Evolutionary conservation across 2,888 invertebrate species (phyloP).

Genomic region (Cataglyphis altisquamis): DNA sequence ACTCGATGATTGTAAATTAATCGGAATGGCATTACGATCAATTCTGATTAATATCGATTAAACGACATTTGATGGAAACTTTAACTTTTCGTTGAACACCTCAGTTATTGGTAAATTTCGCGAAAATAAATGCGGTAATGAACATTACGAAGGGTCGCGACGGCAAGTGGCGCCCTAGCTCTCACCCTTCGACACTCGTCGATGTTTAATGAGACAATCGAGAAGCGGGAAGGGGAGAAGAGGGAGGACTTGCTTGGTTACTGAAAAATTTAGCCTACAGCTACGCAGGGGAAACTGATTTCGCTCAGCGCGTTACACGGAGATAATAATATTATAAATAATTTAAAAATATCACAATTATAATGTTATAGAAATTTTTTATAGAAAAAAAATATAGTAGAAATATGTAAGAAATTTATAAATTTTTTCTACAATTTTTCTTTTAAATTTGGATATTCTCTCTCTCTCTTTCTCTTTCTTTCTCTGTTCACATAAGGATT

Average conservation of each 20-base stretch:
- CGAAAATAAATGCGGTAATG: constrained; percentile 60
- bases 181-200: constrained; percentile 67
- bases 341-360: background rate
- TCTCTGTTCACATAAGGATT: background rate
- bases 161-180: constrained; percentile 55
- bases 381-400: background rate
- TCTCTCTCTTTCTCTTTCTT: too few species aligned
- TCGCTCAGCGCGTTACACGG: background rate
- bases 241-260: constrained; percentile 10
- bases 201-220: constrained; percentile 73
- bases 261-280: constrained; percentile 59
- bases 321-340: background rate
- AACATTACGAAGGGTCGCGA: constrained; percentile 55
- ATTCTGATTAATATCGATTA: background rate
- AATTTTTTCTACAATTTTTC: background rate
- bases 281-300: constrained; percentile 48
- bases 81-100: background rate
- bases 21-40: background rate
- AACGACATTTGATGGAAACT: background rate
- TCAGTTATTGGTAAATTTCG: constrained; percentile 49
- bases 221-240: constrained; percentile 15
- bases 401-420: background rate
- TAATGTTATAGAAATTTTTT: background rate
- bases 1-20: background rate
- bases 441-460: too few species aligned